These are phyloP conservation scores for Zeugodacus cucurbitae DNA, from an alignment of 1,140 invertebrate species.

Conservation along the genomic window DNA sequence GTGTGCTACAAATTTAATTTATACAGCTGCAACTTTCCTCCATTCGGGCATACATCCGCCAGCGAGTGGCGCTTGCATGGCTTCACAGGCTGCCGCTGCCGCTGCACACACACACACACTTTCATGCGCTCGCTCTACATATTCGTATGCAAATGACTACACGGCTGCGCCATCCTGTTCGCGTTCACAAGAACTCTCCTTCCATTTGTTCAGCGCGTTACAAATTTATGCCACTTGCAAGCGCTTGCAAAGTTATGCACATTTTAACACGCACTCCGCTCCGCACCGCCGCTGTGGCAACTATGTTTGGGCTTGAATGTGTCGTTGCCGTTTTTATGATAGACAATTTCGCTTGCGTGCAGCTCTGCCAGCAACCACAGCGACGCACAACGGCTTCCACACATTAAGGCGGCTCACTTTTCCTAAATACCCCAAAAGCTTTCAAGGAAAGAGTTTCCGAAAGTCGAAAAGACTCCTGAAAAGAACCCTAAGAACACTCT, in stretches of 20 bases:
- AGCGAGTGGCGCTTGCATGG: neutral
- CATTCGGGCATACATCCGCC: neutral
- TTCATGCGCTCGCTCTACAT: neutral
- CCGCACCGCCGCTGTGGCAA: neutral
- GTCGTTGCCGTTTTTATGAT: constrained; percentile 16
- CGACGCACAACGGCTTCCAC: neutral
- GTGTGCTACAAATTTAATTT: constrained; percentile 36
- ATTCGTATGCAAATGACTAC: neutral
- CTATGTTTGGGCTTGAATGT: neutral
- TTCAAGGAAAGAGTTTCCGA: no score
- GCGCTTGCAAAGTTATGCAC: constrained; percentile 26
- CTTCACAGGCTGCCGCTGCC: neutral
- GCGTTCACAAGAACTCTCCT: constrained; percentile 26
- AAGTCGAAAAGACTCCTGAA: no score
- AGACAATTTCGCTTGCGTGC: constrained; percentile 5
- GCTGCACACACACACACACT: no score
- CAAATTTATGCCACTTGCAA: constrained; percentile 45
- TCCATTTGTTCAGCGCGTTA: constrained; percentile 43
- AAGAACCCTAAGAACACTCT: neutral
- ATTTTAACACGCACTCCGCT: neutral
- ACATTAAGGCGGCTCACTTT: neutral
- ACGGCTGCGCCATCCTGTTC: neutral
- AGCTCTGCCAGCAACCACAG: neutral
- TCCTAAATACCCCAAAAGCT: no score
- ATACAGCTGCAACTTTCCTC: constrained; percentile 19